Conservation (phyloP, 1,140 invertebrate species). For the Drosophila arizonae region DNA sequence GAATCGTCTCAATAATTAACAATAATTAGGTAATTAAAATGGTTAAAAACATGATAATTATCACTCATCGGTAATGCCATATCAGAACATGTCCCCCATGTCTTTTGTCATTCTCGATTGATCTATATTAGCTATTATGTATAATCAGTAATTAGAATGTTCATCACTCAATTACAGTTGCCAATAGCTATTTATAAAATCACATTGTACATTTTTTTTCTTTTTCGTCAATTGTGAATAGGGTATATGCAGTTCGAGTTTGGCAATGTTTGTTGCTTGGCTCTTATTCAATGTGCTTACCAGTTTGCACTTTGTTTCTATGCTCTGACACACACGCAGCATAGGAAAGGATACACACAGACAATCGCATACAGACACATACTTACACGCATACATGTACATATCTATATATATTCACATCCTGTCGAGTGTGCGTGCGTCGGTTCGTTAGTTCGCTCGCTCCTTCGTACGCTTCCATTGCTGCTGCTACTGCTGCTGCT, state of each 20-base stretch:
- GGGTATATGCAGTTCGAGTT: constrained; percentile 9
- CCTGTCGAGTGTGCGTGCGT: constrained; percentile 60
- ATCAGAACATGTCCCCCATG: too few species aligned
- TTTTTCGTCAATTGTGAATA: not conserved
- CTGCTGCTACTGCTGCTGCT: constrained; percentile 12
- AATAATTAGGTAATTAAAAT: not conserved
- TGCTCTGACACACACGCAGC: constrained; percentile 36
- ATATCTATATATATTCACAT: constrained; percentile 43
- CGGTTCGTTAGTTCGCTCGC: constrained; percentile 60
- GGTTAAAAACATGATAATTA: not conserved
- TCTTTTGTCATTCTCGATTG: not conserved
- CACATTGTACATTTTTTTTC: not conserved
- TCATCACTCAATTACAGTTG: not conserved
- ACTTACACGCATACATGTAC: constrained; percentile 47
- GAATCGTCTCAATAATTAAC: not conserved
- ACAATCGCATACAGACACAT: not conserved
- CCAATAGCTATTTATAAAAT: too few species aligned
- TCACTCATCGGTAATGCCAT: too few species aligned
- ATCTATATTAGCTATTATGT: not conserved
- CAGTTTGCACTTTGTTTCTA: constrained; percentile 60
- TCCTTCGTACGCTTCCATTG: constrained; percentile 50
- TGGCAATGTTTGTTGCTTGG: constrained; percentile 9
- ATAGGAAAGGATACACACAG: constrained; percentile 26
- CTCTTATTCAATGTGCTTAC: constrained; percentile 41
- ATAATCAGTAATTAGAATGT: not conserved